These are phyloP conservation scores for Actinia tenebrosa DNA, from an alignment of 64 coral and sea anemone genomes.

Conservation along the genomic window DNA sequence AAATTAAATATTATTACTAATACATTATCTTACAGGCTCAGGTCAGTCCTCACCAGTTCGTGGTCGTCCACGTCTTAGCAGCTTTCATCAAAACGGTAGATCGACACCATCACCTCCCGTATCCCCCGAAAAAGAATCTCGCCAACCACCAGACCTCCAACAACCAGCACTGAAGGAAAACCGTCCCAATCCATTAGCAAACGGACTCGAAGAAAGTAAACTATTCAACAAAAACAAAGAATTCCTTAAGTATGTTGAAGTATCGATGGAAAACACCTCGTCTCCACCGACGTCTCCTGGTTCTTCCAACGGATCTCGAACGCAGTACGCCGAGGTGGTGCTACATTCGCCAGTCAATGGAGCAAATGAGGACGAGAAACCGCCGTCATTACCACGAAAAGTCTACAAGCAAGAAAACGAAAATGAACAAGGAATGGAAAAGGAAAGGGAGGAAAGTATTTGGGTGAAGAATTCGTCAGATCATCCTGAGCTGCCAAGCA, in stretches of 20 bases:
- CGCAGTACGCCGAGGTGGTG: slow-evolving; percentile 47
- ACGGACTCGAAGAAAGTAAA: slow-evolving; percentile 17
- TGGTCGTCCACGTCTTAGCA: slow-evolving; percentile 19
- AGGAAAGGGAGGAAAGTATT: slow-evolving; percentile 13
- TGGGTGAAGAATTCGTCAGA: slow-evolving; percentile 36
- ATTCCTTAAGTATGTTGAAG: slow-evolving; percentile 53
- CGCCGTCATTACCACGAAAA: background rate
- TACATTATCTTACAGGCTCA: background rate
- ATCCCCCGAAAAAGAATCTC: background rate
- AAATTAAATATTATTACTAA: too few species aligned
- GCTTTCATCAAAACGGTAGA: slow-evolving; percentile 29
- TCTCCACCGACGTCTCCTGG: slow-evolving; percentile 8
- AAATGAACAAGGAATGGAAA: background rate
- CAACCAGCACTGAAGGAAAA: background rate
- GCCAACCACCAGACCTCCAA: background rate
- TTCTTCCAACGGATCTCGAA: slow-evolving; percentile 2
- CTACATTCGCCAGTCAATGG: background rate
- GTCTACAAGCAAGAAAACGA: background rate
- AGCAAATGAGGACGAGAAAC: background rate
- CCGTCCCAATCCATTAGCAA: background rate
- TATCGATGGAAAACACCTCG: slow-evolving; percentile 26
- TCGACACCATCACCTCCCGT: background rate
- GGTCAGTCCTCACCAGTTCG: background rate
- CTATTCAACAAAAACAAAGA: slow-evolving; percentile 7
- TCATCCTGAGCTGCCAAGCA: slow-evolving; percentile 13